Percentiles rank a stretch among this genome's conserved stretches.
phyloP scores from a whole-genome alignment of 2,888 invertebrate species.

The Agriopis aurantiaria region DNA sequence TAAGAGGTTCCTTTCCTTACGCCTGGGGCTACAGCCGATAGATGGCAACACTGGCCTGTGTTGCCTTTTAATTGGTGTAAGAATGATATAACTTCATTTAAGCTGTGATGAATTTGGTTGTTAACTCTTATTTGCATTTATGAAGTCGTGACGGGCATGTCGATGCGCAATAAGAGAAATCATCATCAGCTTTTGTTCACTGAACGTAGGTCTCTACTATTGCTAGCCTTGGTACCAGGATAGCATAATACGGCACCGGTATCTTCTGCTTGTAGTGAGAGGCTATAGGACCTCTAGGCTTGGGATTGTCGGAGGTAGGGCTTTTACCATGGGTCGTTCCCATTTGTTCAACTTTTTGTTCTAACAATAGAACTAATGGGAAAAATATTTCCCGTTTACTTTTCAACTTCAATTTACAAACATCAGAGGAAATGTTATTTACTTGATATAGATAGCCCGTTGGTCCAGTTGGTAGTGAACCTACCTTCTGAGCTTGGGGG shows the following conservation, averaged over 20 bases:
- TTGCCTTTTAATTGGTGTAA: constrained; percentile 31
- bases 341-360: too few species aligned
- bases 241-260: too few species aligned
- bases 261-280: background rate
- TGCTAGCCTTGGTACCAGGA: background rate
- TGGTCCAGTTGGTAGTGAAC: too few species aligned
- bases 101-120: constrained; percentile 20
- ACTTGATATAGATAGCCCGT: too few species aligned
- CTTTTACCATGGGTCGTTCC: too few species aligned
- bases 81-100: constrained; percentile 46
- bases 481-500: too few species aligned
- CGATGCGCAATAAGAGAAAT: background rate
- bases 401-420: constrained; percentile 4
- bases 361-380: too few species aligned
- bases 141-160: constrained; percentile 1
- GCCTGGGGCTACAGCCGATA: constrained; percentile 2
- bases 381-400: too few species aligned
- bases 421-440: background rate
- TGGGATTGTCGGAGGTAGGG: too few species aligned
- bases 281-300: too few species aligned
- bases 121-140: constrained; percentile 8
- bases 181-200: background rate
- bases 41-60: constrained; percentile 1
- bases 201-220: background rate
- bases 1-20: constrained; percentile 36